A percentile compares a stretch with the other conserved stretches of the same genome.
These are phyloP conservation scores for Automeris io DNA, from an alignment of 2,888 invertebrate genomes.

Conservation along the genomic window DNA sequence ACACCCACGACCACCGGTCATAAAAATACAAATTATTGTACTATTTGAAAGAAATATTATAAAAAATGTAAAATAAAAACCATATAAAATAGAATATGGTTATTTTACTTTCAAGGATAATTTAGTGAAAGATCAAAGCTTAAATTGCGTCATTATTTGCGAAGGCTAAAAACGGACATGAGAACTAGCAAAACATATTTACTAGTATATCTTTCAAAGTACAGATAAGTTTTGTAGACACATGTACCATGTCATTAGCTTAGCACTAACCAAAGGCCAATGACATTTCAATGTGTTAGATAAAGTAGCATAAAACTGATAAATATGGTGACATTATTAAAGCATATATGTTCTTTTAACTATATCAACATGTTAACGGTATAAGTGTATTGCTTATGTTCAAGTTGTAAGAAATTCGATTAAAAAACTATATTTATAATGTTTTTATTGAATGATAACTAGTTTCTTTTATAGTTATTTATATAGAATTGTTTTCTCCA, in stretches of 20 bases:
- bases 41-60: too few relatives aligned
- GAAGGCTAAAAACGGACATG: not conserved
- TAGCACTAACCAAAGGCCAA: slow-evolving; percentile 21
- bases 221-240: slow-evolving; percentile 22
- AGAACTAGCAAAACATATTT: slow-evolving; percentile 10
- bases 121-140: not conserved
- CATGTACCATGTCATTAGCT: slow-evolving; percentile 18
- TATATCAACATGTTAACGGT: slow-evolving; percentile 1
- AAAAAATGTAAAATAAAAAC: too few relatives aligned
- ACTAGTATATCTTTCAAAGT: slow-evolving; percentile 22
- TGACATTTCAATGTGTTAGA: slow-evolving; percentile 16
- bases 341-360: slow-evolving; percentile 4
- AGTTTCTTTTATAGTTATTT: too few relatives aligned
- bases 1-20: too few relatives aligned
- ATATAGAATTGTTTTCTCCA: too few relatives aligned
- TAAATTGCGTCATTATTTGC: not conserved
- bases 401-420: not conserved
- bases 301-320: slow-evolving; percentile 9
- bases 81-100: too few relatives aligned
- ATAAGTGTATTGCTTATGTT: slow-evolving; percentile 3
- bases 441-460: not conserved
- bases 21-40: too few relatives aligned
- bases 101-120: too few relatives aligned
- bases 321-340: slow-evolving; percentile 20
- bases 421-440: not conserved